Evolutionary conservation across 1,140 invertebrate genomes (phyloP).

Genomic region (Melitaea cinxia): DNA sequence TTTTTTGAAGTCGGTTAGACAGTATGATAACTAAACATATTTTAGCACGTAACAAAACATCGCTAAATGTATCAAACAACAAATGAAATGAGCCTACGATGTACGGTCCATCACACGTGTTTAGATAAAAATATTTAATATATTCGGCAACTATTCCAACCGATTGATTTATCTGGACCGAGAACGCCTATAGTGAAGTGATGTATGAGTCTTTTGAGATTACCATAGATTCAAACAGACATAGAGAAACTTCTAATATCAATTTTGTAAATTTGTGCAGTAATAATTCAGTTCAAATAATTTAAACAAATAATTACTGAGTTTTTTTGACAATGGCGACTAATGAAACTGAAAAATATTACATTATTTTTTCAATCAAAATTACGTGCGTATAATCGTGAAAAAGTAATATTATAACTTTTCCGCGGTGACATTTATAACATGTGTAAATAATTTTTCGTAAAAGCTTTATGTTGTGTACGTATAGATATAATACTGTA

Average conservation of each 20-base stretch:
- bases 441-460: no score
- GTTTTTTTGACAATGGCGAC: no score
- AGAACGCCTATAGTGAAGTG: slow-evolving; percentile 48
- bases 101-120: slow-evolving; percentile 22
- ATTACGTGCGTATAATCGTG: no score
- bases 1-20: no score
- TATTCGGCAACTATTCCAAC: slow-evolving; percentile 55
- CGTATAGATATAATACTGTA: no score
- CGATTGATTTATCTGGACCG: slow-evolving; percentile 69
- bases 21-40: no score
- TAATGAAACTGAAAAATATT: no score
- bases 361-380: no score
- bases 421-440: no score
- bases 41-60: background rate
- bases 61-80: background rate
- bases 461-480: no score
- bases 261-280: background rate
- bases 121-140: slow-evolving; percentile 66
- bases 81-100: background rate
- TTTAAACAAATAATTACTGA: no score
- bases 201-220: slow-evolving; percentile 68
- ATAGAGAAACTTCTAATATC: slow-evolving; percentile 24
- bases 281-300: background rate
- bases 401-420: no score
- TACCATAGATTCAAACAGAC: slow-evolving; percentile 48